Evolutionary conservation across 2,113 vertebrate species (phyloP), one percentile per base, ranked within the genome.

Genomic region (Chamaetylas fuelleborni): DNA sequence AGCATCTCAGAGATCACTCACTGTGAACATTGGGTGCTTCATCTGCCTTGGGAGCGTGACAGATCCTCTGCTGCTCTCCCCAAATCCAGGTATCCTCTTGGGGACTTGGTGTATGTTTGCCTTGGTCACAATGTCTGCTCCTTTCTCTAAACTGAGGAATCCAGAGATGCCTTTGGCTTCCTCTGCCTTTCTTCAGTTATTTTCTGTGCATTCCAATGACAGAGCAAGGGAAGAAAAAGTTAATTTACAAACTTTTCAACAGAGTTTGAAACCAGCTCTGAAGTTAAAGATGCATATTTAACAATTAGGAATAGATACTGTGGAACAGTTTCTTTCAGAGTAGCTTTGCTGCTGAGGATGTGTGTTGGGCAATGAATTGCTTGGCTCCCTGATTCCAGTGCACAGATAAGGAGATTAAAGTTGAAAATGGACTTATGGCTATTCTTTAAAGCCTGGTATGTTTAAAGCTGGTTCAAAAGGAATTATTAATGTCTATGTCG

Each of bases 11-110:
- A 24, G 38, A 25, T 14, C 53, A 8, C 10, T 25, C 33, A 11
- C 4, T 6, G 28, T 7, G 43, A 72, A 5, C 10, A 1, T 6
- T 14, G 14, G 1, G 31, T 18, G 45, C 6, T 77, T 43, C 5
- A 8, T 2, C 29, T 61, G n/a, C 45, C 34, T n/a, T 25, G 28
- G 53, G 42, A 0, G 1, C 3, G 51, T 20, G 34, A 10, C 15
- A 25, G 31, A 19, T 40, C 28, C 47, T 24, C 54, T 78, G 16
- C 11, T 57, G 8, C n/a, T 40, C 78, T 42, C 34, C 34, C 31
- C 19, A 86, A 36, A 19, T 14, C 29, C 29, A 60, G 16, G 7
- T 10, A 4, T 76, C 16, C 25, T 82, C n/a, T 25, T 33, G 31
- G 72, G 19, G 8, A 5, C 9, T 5, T 71, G 23, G 2, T 51